Evolutionary conservation across 2,113 vertebrate species (phyloP).

Genomic region (Perca schrenkii): DNA sequence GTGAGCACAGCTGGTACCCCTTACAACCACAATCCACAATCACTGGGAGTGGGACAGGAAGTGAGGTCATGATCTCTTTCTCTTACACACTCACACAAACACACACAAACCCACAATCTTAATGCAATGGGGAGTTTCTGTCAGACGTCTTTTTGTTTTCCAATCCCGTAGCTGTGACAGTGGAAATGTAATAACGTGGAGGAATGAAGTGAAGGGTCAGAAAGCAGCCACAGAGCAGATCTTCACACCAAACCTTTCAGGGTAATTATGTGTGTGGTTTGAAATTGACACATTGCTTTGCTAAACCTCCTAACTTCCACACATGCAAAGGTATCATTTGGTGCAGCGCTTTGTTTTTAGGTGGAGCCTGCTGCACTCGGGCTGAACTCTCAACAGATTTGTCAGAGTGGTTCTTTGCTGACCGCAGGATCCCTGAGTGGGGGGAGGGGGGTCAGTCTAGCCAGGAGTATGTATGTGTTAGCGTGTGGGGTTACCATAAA

Average conservation of each 20-base stretch:
- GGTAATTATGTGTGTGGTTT: conserved; percentile 55
- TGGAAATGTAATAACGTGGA: conserved; percentile 37
- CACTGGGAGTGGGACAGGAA: conserved; percentile 75
- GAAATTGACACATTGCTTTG: conserved; percentile 35
- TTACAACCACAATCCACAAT: conserved; percentile 46
- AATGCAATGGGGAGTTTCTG: conserved; percentile 32
- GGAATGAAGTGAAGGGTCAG: conserved; percentile 48
- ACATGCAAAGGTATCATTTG: conserved; percentile 50
- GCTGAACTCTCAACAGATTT: conserved; percentile 66
- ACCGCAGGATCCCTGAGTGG: conserved; percentile 47
- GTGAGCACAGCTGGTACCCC: conserved; percentile 79
- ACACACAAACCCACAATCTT: conserved; percentile 12
- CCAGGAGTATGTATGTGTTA: conserved; percentile 55
- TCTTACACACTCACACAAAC: not conserved
- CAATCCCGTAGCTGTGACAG: conserved; percentile 21
- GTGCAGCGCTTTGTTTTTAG: conserved; percentile 35
- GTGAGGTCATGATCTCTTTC: conserved; percentile 64
- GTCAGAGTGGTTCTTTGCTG: conserved; percentile 51
- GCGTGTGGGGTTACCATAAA: conserved; percentile 58
- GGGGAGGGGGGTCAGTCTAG: conserved; percentile 61
- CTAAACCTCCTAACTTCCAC: conserved; percentile 30
- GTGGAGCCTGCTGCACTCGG: conserved; percentile 62
- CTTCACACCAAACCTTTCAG: conserved; percentile 42
- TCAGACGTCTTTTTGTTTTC: conserved; percentile 41
- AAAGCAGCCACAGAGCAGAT: conserved; percentile 20